Conservation (phyloP, 2,113 vertebrate species). For the Pagrus major region DNA sequence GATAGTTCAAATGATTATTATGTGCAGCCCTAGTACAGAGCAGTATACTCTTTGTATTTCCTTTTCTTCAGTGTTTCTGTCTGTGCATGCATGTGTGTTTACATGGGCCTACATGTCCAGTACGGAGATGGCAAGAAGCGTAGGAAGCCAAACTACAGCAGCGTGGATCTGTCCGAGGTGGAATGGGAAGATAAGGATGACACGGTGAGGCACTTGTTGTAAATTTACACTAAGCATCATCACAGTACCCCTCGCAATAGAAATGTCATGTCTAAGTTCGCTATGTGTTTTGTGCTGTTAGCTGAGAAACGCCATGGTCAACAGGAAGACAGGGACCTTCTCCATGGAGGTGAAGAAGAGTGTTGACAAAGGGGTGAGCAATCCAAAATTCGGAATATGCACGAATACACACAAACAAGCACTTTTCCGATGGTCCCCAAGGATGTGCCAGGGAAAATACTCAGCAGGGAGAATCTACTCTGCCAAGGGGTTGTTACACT, state of each 20-base stretch:
- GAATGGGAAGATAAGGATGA: conserved; percentile 98
- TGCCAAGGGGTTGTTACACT: conserved; percentile 68
- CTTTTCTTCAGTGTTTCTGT: conserved; percentile 24
- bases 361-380: conserved; percentile 96
- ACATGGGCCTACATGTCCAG: conserved; percentile 75
- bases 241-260: neutral
- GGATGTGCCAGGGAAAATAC: conserved; percentile 49
- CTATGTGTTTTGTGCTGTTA: conserved; percentile 61
- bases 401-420: conserved; percentile 22
- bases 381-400: neutral
- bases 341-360: conserved; percentile 99
- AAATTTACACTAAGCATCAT: conserved; percentile 9
- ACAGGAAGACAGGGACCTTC: conserved; percentile 96
- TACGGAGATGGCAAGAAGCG: conserved; percentile 96
- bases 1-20: neutral
- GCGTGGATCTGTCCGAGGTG: conserved; percentile 97
- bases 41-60: neutral
- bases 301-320: conserved; percentile 99
- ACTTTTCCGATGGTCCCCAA: conserved; percentile 30
- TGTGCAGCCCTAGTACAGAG: neutral
- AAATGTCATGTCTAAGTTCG: conserved; percentile 4
- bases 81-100: conserved; percentile 31
- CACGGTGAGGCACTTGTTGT: conserved; percentile 85
- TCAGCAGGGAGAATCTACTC: conserved; percentile 53
- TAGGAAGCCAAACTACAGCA: conserved; percentile 96